Evolutionary conservation across 2,888 invertebrate genomes (phyloP).

Genomic region (Drosophila austrosaltans): DNA sequence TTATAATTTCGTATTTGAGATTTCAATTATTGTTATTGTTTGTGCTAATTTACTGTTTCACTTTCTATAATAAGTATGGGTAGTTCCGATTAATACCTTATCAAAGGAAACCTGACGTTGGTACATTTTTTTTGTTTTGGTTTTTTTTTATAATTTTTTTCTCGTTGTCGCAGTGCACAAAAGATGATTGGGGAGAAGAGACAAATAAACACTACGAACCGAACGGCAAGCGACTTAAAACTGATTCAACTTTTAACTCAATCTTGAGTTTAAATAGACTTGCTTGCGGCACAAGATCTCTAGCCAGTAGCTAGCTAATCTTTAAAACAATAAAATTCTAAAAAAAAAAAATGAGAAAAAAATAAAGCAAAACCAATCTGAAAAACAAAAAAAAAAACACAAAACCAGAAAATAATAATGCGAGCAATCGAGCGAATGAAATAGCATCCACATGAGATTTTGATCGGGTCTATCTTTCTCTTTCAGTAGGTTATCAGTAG

Average conservation of each 20-base stretch:
- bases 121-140: conserved; percentile 64
- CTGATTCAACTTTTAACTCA: conserved; percentile 58
- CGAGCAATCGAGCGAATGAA: conserved; percentile 41
- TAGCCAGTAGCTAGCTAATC: conserved; percentile 49
- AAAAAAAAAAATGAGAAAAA: conserved; percentile 14
- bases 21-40: conserved; percentile 5
- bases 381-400: conserved; percentile 18
- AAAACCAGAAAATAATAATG: conserved; percentile 53
- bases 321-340: conserved; percentile 50
- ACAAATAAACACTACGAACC: conserved; percentile 34
- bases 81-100: conserved; percentile 68
- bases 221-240: conserved; percentile 53
- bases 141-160: conserved; percentile 14
- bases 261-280: conserved; percentile 77
- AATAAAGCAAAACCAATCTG: conserved; percentile 45
- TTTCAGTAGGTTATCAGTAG: conserved; percentile 38
- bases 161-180: conserved; percentile 12
- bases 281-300: conserved; percentile 25
- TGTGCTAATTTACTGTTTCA: conserved; percentile 18
- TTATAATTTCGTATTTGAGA: not conserved
- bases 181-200: not conserved
- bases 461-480: conserved; percentile 2
- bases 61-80: conserved; percentile 25
- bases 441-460: conserved; percentile 42
- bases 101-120: conserved; percentile 80